Evolutionary conservation across 2,888 invertebrate genomes (phyloP).

Genomic region (Crossocerus cetratus): DNA sequence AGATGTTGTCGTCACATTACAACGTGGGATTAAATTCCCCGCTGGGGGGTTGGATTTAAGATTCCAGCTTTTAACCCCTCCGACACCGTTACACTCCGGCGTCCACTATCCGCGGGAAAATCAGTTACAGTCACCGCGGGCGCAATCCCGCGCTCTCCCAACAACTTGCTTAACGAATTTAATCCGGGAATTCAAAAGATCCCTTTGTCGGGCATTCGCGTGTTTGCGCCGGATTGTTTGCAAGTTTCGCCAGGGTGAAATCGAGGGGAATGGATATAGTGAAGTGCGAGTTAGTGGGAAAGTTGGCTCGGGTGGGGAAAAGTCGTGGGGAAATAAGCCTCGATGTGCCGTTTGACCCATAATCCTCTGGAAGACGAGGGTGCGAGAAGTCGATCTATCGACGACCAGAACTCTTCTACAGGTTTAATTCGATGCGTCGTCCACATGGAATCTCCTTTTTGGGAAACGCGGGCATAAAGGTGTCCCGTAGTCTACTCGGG

Average conservation of each 20-base stretch:
- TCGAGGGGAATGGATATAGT: no score
- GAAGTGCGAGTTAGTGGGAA: no score
- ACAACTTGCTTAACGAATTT: not conserved
- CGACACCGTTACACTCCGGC: constrained; percentile 26
- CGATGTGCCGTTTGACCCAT: no score
- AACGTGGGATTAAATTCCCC: constrained; percentile 11
- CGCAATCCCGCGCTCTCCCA: not conserved
- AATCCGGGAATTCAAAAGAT: not conserved
- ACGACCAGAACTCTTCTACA: not conserved
- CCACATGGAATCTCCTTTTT: constrained; percentile 12
- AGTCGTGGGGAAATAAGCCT: no score
- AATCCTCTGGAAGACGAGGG: no score
- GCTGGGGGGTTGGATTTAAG: not conserved
- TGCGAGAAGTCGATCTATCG: not conserved
- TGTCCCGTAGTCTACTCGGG: constrained; percentile 16
- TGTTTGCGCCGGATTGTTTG: no score
- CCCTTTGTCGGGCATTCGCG: not conserved
- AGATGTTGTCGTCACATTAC: constrained; percentile 18
- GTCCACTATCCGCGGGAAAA: constrained; percentile 35
- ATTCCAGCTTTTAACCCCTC: constrained; percentile 30
- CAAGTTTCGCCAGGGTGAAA: no score
- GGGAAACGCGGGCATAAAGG: constrained; percentile 28
- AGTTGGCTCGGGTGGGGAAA: no score
- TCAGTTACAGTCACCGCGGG: constrained; percentile 36
- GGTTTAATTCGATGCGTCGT: constrained; percentile 24